phyloP scores from a whole-genome alignment of 37 sponge, comb jelly and placozoan genomes.

The Sycon ciliatum region DNA sequence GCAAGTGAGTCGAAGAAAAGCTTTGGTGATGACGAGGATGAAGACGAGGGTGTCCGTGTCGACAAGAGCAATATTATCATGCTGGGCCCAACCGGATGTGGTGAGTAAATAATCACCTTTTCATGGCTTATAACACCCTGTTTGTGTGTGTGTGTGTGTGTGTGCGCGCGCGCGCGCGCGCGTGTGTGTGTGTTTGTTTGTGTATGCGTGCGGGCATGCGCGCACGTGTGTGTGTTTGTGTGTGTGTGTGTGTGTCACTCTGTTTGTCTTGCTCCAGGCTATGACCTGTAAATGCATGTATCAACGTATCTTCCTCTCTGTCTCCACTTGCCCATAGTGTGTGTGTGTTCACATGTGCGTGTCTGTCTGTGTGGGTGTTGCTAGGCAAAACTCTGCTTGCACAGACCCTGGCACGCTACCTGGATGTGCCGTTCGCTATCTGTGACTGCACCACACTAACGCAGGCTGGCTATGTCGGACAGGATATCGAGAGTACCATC shows the following conservation, averaged over 20 bases:
- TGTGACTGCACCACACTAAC: constrained; percentile 99
- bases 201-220: not conserved
- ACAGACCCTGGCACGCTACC: constrained; percentile 71
- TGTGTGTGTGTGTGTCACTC: not conserved
- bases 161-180: too few relatives aligned
- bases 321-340: not conserved
- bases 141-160: not conserved
- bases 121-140: not conserved
- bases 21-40: not conserved
- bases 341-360: not conserved
- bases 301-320: not conserved
- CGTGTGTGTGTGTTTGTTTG: not conserved
- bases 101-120: not conserved
- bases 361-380: not conserved
- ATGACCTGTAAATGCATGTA: not conserved
- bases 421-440: constrained; percentile 92
- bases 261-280: not conserved
- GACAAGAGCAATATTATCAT: constrained; percentile 96
- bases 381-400: constrained; percentile 88
- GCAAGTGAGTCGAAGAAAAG: not conserved
- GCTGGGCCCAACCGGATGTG: constrained; percentile 91
- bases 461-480: constrained; percentile 99
- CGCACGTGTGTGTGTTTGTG: not conserved
- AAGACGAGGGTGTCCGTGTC: constrained; percentile 22
- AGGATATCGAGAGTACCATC: constrained; percentile 66